These are phyloP conservation scores for Danio aesculapii DNA, from an alignment of 2,797 vertebrate genomes.

Conservation along the genomic window DNA sequence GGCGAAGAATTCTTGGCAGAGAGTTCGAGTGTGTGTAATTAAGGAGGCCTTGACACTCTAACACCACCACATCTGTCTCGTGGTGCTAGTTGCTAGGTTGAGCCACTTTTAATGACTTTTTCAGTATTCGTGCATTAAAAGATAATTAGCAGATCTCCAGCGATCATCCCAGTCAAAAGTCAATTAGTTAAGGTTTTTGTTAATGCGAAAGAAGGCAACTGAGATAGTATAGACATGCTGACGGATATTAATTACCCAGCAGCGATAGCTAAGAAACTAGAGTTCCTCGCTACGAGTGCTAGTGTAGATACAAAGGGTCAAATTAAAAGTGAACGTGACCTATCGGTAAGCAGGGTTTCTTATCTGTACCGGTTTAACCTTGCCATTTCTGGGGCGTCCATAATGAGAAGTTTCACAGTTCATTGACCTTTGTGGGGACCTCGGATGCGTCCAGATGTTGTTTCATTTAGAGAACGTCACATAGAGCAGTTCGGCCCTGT, in stretches of 20 bases:
- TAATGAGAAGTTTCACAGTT: slow-evolving; percentile 72
- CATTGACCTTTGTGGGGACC: slow-evolving; percentile 71
- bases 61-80: slow-evolving; percentile 62
- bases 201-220: slow-evolving; percentile 70
- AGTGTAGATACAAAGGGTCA: slow-evolving; percentile 28
- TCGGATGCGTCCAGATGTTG: slow-evolving; percentile 63
- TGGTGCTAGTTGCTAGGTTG: slow-evolving; percentile 65
- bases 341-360: slow-evolving; percentile 1
- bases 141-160: slow-evolving; percentile 79
- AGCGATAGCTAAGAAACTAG: slow-evolving; percentile 40
- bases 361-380: slow-evolving; percentile 36
- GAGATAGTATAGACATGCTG: slow-evolving; percentile 69
- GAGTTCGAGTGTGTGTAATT: slow-evolving; percentile 45
- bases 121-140: slow-evolving; percentile 72
- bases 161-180: slow-evolving; percentile 79
- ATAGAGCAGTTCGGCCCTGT: not conserved
- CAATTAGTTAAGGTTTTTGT: slow-evolving; percentile 81
- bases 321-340: slow-evolving; percentile 25
- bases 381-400: slow-evolving; percentile 57
- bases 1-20: slow-evolving; percentile 15
- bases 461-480: slow-evolving; percentile 28
- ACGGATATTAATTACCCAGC: slow-evolving; percentile 83
- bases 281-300: slow-evolving; percentile 31
- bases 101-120: slow-evolving; percentile 71
- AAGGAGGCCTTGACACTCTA: slow-evolving; percentile 55